Evolutionary conservation across 2,888 invertebrate species (phyloP), one percentile per base, ranked within the genome.

Genomic region (Volucella zonaria): DNA sequence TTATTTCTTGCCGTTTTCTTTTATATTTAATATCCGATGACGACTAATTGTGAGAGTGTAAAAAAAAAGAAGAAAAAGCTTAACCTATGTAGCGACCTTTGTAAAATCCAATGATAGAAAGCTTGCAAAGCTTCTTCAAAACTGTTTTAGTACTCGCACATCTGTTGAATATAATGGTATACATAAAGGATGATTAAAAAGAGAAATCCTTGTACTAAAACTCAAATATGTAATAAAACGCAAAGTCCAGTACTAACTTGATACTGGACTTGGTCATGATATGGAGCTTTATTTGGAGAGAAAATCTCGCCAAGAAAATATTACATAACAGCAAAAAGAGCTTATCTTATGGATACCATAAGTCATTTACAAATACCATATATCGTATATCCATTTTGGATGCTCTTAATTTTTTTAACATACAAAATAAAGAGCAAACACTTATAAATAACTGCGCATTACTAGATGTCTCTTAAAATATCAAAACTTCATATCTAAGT

Each of bases 101-200:
- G 40, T 61, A 59, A 75, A 59, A 67, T 56, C 23, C 40, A 47
- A 76, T 14, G 61, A 31, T 47, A 43, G 62, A 40, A 59, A 3
- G 64, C 23, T 42, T 42, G 49, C n/a, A n/a, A 49, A 74, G 74
- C 47, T 75, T 56, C 43, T 43, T 14, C 40, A 2, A 42, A 2
- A 54, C 45, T 38, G 45, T 68, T 68, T 76, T 76, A 76, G 76
- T 68, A 68, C 76, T 18, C 38, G 61, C 82, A 77, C 82, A 82
- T 78, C 82, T 82, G 82, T 82, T 82, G 82, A 61, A 78, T 82
- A 49, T 78, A 62, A 56, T 78, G 56, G 40, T 67, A n/a, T 58
- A 70, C 51, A 59, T 54, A 54, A 31, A 31, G 6, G 31, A 31
- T 31, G 31, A 45, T 71, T 45, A 66, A 52, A 76, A 70, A 45